Conservation (phyloP, 2,113 vertebrate species). For the Microtus richardsoni region DNA sequence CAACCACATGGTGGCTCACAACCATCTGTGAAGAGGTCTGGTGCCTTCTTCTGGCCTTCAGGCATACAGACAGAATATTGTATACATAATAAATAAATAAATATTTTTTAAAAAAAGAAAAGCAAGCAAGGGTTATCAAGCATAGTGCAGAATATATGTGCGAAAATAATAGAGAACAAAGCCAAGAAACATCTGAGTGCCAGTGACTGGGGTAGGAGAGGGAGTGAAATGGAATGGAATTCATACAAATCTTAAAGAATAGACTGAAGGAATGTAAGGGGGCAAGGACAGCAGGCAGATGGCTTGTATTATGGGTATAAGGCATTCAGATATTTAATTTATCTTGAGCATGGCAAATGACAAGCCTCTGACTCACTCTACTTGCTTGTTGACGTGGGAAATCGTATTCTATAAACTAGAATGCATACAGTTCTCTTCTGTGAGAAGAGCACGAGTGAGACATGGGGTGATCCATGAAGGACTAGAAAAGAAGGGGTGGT, state of each 20-base stretch:
- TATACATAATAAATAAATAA: too few species aligned
- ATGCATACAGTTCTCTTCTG: conserved; percentile 17
- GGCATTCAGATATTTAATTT: conserved; percentile 30
- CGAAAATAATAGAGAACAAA: conserved; percentile 27
- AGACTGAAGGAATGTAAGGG: neutral
- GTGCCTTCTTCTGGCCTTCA: too few species aligned
- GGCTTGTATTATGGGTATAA: neutral
- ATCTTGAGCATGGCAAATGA: neutral
- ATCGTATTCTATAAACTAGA: neutral
- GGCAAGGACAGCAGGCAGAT: neutral
- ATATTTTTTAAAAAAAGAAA: too few species aligned
- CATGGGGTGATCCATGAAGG: neutral
- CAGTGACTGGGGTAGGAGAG: neutral
- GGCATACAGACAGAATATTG: too few species aligned
- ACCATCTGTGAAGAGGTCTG: too few species aligned
- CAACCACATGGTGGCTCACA: too few species aligned
- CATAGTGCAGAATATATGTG: neutral
- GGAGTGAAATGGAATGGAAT: neutral
- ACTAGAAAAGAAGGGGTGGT: neutral
- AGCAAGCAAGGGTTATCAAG: neutral
- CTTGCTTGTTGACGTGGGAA: neutral
- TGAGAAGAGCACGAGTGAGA: conserved; percentile 31
- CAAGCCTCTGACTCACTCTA: neutral
- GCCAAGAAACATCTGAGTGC: neutral
- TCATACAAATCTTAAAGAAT: neutral